phyloP scores from a whole-genome alignment of 92 coral and sea anemone genomes.

The Epizoanthus stellaris region DNA sequence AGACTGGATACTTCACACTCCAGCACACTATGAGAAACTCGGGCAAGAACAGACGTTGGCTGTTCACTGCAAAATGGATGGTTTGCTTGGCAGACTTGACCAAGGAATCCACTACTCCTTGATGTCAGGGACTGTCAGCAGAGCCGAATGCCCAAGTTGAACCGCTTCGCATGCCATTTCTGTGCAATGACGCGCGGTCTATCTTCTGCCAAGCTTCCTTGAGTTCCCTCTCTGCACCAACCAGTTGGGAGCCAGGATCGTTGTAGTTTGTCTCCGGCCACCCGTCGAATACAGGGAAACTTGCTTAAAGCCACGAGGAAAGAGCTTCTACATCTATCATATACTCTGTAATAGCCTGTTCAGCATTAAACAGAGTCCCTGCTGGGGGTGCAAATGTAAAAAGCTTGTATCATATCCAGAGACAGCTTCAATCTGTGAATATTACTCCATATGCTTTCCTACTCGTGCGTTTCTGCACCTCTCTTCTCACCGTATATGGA shows the following conservation, averaged over 20 bases:
- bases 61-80: slow-evolving; percentile 73
- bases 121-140: slow-evolving; percentile 79
- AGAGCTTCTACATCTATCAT: too few species aligned
- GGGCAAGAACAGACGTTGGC: slow-evolving; percentile 67
- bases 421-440: slow-evolving; percentile 71
- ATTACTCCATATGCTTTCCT: slow-evolving; percentile 79
- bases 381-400: slow-evolving; percentile 64
- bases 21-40: slow-evolving; percentile 76
- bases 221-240: slow-evolving; percentile 70
- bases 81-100: slow-evolving; percentile 72
- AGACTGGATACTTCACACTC: slow-evolving; percentile 68
- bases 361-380: too few species aligned
- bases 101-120: slow-evolving; percentile 75
- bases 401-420: slow-evolving; percentile 67
- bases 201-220: slow-evolving; percentile 70
- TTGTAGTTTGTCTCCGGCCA: slow-evolving; percentile 73
- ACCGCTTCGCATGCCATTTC: slow-evolving; percentile 54
- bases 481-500: slow-evolving; percentile 59
- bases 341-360: too few species aligned
- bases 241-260: slow-evolving; percentile 82
- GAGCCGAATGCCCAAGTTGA: slow-evolving; percentile 72
- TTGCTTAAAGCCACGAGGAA: too few species aligned
- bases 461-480: slow-evolving; percentile 28
- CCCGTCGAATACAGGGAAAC: too few species aligned
- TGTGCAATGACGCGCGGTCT: slow-evolving; percentile 44